These are phyloP conservation scores for Gallirallus australis DNA, from an alignment of 2,797 vertebrate species.

Conservation along the genomic window DNA sequence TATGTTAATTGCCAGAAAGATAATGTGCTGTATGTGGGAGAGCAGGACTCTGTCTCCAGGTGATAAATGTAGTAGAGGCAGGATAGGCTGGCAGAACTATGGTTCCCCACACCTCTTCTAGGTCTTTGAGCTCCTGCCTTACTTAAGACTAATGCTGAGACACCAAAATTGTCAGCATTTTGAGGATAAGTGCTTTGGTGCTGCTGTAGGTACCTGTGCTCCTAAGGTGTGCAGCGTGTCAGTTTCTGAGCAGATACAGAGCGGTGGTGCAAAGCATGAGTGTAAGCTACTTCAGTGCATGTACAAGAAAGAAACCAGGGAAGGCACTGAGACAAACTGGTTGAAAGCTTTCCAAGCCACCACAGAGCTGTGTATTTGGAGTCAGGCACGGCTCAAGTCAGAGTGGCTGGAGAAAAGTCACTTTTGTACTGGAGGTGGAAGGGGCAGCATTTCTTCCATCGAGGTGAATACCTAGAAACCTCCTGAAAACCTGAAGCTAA, in stretches of 20 bases:
- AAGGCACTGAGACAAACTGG: neutral
- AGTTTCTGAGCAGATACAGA: neutral
- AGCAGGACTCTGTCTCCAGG: neutral
- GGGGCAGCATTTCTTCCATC: neutral
- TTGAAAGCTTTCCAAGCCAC: neutral
- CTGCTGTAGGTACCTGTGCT: neutral
- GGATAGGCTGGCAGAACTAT: neutral
- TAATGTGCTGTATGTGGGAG: neutral
- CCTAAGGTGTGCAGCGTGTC: neutral
- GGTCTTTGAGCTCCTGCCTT: neutral
- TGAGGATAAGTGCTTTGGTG: neutral
- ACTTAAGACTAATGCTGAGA: neutral
- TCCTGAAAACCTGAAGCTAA: neutral
- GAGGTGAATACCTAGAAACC: slow-evolving; percentile 5
- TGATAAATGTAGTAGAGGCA: neutral
- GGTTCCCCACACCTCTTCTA: neutral
- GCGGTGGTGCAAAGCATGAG: neutral
- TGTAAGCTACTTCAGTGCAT: neutral
- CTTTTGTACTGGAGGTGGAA: neutral
- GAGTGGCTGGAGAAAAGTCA: neutral
- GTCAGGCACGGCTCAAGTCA: neutral
- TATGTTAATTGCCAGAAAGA: neutral
- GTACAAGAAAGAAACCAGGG: neutral
- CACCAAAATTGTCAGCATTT: neutral
- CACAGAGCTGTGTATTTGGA: neutral